Percentiles rank a stretch among this genome's conserved stretches.
Conservation (phyloP, 2,113 vertebrate genomes). For the Uria aalge region DNA sequence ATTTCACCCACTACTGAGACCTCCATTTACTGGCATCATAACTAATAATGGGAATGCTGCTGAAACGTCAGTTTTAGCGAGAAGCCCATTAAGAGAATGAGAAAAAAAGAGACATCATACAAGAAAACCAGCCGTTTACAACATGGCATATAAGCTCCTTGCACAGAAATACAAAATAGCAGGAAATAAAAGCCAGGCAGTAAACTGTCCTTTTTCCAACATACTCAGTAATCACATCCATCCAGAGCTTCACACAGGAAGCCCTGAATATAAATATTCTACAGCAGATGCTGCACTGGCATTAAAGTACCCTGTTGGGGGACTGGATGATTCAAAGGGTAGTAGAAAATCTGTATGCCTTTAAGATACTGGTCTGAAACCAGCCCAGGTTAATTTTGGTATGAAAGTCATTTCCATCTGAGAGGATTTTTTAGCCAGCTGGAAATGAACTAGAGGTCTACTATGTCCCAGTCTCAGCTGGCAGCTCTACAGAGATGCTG, state of each 20-base stretch:
- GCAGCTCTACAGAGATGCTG: not conserved
- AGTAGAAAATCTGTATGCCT: constrained; percentile 22
- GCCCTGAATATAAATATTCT: constrained; percentile 34
- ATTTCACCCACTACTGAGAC: constrained; percentile 67
- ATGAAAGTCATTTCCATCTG: constrained; percentile 24
- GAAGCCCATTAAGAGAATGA: constrained; percentile 59
- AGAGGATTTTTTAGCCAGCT: constrained; percentile 35
- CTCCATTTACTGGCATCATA: constrained; percentile 62
- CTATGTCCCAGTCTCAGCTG: constrained; percentile 5
- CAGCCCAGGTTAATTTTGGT: constrained; percentile 34
- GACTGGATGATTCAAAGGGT: constrained; percentile 40
- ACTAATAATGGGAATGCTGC: constrained; percentile 69
- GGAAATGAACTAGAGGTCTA: constrained; percentile 32
- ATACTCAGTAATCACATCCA: constrained; percentile 39
- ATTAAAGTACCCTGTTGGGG: constrained; percentile 43
- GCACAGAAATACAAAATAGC: constrained; percentile 63
- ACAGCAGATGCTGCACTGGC: constrained; percentile 45
- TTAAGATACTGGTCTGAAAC: constrained; percentile 52
- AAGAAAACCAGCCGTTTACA: constrained; percentile 66
- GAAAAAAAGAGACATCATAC: constrained; percentile 55
- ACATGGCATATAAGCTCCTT: constrained; percentile 58
- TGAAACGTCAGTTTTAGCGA: constrained; percentile 65
- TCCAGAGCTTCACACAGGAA: constrained; percentile 51
- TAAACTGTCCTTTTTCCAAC: constrained; percentile 50
- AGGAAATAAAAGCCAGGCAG: constrained; percentile 58